Evolutionary conservation across 2,888 invertebrate genomes (phyloP), one percentile per base, ranked within the genome.

Genomic region (Perizoma affinitatum): DNA sequence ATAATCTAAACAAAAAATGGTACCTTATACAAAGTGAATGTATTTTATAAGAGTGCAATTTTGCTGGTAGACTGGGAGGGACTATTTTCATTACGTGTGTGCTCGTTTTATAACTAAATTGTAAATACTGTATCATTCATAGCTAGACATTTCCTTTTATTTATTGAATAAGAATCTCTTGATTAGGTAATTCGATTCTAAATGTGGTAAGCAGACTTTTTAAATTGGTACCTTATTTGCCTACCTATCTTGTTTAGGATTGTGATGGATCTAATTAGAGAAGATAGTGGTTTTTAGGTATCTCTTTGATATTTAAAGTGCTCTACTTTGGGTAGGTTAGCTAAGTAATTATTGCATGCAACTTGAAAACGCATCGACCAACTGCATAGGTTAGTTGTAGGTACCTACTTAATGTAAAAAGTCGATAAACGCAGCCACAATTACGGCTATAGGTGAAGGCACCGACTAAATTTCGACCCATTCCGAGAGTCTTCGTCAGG

Each of bases 21-120:
- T 22, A 22, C 22, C 22, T 22, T 22, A 22, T 34, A 46, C 4
- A 22, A 10, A 22, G 22, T 45, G 35, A 48, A 6, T 41, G 49
- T 63, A 57, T 46, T 48, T 48, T 53, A 43, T 36, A 55, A 47
- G 36, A 42, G 40, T 35, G 40, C 54, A 10, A 46, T 38, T 71
- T 75, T 71, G 72, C 72, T 72, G 55, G 66, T 61, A 57, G 61
- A 73, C 75, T 68, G 6, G 44, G 38, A 35, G 6, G 44, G 38
- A 35, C 44, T 35, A 33, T 38, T 51, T 6, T 43, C 22, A n/a
- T 52, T 43, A 22, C 8, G n/a, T 22, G 42, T 47, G 41, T 57
- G 45, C 50, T 8, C 10, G 42, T 8, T 43, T 52, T 38, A 40
- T 7, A 33, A n/a, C 41, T 46, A 34, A 54, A 40, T 40, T 60